Percentiles rank a stretch among this genome's conserved stretches.
Evolutionary conservation across 2,888 invertebrate genomes (phyloP).

Genomic region (Dryadula phaetusa): DNA sequence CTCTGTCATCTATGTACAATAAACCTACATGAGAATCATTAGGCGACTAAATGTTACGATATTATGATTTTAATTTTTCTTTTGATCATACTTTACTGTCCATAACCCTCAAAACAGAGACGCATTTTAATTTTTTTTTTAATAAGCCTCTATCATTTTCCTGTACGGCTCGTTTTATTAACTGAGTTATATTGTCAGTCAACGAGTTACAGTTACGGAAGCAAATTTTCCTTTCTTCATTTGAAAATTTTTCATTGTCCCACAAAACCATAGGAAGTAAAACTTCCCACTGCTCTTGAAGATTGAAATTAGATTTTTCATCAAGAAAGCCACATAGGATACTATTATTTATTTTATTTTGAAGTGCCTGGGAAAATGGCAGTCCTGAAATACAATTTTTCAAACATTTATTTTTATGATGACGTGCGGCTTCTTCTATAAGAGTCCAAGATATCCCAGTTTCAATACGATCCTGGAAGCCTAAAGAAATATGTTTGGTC

Average conservation of each 20-base stretch:
- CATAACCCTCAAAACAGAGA: conserved; percentile 63
- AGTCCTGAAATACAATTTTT: conserved; percentile 52
- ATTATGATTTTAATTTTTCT: neutral
- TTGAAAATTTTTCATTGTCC: conserved; percentile 70
- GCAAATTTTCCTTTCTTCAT: conserved; percentile 67
- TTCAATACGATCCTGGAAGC: conserved; percentile 69
- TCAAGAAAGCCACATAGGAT: conserved; percentile 64
- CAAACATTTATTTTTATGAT: conserved; percentile 60
- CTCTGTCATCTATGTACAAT: conserved; percentile 71
- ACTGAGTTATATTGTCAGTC: conserved; percentile 61
- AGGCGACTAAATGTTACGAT: neutral
- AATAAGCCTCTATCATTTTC: conserved; percentile 57
- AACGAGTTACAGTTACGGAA: conserved; percentile 63
- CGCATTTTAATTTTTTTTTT: conserved; percentile 57
- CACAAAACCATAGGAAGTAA: conserved; percentile 65
- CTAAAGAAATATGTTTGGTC: conserved; percentile 48
- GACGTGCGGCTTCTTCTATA: conserved; percentile 56
- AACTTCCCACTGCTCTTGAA: conserved; percentile 69
- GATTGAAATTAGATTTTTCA: conserved; percentile 57
- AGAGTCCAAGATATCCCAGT: conserved; percentile 70
- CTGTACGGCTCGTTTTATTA: conserved; percentile 63
- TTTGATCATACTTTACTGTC: conserved; percentile 59
- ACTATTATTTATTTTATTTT: conserved; percentile 66
- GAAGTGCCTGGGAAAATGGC: conserved; percentile 62
- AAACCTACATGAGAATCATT: neutral